Evolutionary conservation across 1,140 invertebrate genomes (phyloP), one percentile per base, ranked within the genome.

Genomic region (Drosophila jambulina): DNA sequence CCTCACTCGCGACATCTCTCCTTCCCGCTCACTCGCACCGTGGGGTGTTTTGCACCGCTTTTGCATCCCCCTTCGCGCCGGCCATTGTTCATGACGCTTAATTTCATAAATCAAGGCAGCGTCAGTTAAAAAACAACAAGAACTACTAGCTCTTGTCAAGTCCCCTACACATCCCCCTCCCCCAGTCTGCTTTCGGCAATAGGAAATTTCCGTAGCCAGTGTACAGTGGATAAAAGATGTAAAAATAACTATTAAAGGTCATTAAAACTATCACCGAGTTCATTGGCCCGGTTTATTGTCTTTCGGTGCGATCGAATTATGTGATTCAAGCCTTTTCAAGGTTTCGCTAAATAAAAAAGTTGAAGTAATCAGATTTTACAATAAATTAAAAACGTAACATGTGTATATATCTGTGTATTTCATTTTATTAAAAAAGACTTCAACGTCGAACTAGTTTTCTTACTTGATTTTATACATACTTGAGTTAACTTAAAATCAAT

Each of bases 201-300:
- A 57, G 84, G 83, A 88, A 87, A 80, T 87, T 88, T 87, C 83
- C 83, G 78, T 54, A 80, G 80, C 42, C 34, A 42, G 29, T 40
- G 38, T 62, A 65, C 80, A 61, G 75, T 78, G 74, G 75, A 51
- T 36, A 42, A 25, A 25, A n/a, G 15, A 32, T 10, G 19, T 10
- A 61, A 8, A 32, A 10, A n/a, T 0, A 32, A 12, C 4, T 12
- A 46, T 25, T n/a, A 12, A 68, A 70, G 36, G 15, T n/a, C 23
- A 34, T 21, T 23, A 68, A 25, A 23, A 36, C 61, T 15, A 36
- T 19, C 8, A 23, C 4, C 27, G 17, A n/a, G 46, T 49, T 58
- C 25, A 40, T 70, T 19, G 36, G 21, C 53, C 27, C 32, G 15
- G 9, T n/a, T 54, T 23, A 17, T 21, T 17, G 15, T 2, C 4